Conservation (phyloP, 1,140 invertebrate genomes). For the Diuraphis noxia region DNA sequence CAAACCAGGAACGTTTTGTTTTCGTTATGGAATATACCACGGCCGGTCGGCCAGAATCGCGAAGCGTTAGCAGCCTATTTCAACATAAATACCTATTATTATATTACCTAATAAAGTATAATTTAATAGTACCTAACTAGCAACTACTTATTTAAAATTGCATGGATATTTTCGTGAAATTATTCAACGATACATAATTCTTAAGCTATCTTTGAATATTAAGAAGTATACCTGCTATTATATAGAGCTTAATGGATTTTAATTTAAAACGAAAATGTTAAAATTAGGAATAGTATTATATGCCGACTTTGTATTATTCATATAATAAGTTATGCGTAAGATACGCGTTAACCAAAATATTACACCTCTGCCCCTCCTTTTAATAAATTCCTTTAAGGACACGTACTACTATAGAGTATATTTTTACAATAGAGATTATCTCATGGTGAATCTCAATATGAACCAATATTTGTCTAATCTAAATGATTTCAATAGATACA, state of each 20-base stretch:
- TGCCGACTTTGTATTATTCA: not conserved
- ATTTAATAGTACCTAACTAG: not conserved
- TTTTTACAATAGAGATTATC: not conserved
- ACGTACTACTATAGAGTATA: not conserved
- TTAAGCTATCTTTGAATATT: not conserved
- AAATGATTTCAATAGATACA: not conserved
- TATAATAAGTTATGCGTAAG: not conserved
- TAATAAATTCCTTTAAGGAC: not conserved
- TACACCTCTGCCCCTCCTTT: not conserved
- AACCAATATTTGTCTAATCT: not conserved
- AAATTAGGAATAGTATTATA: not conserved
- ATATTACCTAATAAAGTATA: not conserved
- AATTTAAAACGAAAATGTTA: not conserved
- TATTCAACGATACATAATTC: not conserved
- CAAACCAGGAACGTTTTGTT: conserved; percentile 96
- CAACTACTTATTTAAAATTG: not conserved
- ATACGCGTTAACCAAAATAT: not conserved
- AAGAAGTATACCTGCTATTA: not conserved
- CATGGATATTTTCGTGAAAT: not conserved
- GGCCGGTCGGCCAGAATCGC: conserved; percentile 92
- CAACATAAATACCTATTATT: not conserved
- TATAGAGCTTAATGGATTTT: not conserved
- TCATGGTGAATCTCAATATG: not conserved
- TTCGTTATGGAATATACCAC: conserved; percentile 97
- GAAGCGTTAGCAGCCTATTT: conserved; percentile 87